These are phyloP conservation scores for Cephalotes varians DNA, from an alignment of 2,888 invertebrate genomes.

Conservation along the genomic window DNA sequence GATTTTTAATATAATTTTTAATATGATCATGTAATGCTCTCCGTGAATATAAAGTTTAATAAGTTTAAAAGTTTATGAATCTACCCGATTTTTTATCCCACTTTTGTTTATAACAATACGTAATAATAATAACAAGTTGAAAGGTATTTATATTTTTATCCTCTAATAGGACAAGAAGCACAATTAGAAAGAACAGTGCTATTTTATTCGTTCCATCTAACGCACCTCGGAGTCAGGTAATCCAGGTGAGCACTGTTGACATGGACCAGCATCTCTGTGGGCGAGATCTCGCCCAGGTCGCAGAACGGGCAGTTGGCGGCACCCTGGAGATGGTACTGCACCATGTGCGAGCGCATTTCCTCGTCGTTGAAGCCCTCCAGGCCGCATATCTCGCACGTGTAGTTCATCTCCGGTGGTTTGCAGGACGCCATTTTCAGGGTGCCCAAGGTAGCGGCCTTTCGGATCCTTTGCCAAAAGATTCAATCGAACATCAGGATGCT, in stretches of 20 bases:
- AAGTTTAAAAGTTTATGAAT: not conserved
- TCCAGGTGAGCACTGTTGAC: constrained; percentile 95
- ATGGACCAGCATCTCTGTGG: constrained; percentile 92
- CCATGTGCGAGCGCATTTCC: constrained; percentile 92
- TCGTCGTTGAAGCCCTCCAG: constrained; percentile 93
- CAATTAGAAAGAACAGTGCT: not conserved
- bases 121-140: not conserved
- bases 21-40: not conserved
- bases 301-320: constrained; percentile 94
- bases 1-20: not conserved
- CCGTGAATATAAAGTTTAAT: not conserved
- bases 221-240: constrained; percentile 89
- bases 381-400: constrained; percentile 95
- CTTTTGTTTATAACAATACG: not conserved
- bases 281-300: constrained; percentile 91
- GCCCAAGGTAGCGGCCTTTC: constrained; percentile 53
- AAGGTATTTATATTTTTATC: not conserved
- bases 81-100: not conserved
- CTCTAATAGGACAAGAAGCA: no score
- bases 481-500: not conserved
- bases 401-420: constrained; percentile 87
- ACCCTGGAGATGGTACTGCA: constrained; percentile 92
- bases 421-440: constrained; percentile 85
- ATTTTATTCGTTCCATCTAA: not conserved
- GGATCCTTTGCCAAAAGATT: constrained; percentile 46